Conservation (phyloP, 2,888 invertebrate species). For the Phyllotreta cruciferae region DNA sequence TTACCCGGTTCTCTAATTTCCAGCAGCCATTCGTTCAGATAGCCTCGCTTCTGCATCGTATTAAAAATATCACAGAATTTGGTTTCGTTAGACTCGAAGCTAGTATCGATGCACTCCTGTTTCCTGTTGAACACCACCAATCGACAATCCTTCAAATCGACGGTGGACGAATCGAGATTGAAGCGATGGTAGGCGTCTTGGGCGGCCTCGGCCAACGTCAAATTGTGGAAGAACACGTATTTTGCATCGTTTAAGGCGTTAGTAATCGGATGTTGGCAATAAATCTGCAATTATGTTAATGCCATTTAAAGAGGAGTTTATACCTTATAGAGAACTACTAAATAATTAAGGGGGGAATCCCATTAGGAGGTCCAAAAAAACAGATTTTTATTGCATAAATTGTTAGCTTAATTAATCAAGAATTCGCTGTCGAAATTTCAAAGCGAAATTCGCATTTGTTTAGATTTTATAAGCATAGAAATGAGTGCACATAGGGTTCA, state of each 20-base stretch:
- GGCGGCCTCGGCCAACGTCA: constrained; percentile 67
- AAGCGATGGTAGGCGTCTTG: constrained; percentile 69
- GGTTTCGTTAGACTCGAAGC: constrained; percentile 69
- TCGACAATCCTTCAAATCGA: constrained; percentile 72
- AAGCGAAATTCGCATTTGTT: too few species aligned
- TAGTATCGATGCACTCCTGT: constrained; percentile 70
- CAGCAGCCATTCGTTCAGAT: constrained; percentile 68
- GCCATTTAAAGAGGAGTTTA: neutral
- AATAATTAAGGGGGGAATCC: too few species aligned
- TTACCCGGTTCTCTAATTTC: constrained; percentile 70
- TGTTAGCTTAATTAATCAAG: too few species aligned
- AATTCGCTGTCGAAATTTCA: too few species aligned
- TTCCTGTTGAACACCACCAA: constrained; percentile 73
- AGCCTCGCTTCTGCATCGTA: constrained; percentile 40
- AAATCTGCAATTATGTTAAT: constrained; percentile 11
- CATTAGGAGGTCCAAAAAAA: too few species aligned
- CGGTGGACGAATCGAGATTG: constrained; percentile 63
- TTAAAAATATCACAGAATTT: constrained; percentile 55
- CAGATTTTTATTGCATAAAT: too few species aligned
- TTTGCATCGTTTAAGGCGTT: constrained; percentile 64
- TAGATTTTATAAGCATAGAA: too few species aligned
- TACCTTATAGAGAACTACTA: neutral
- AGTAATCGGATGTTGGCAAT: constrained; percentile 66
- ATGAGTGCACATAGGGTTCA: too few species aligned
- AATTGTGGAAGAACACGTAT: constrained; percentile 66